These are phyloP conservation scores for Ceratothoa steindachneri DNA, from an alignment of 2,888 invertebrate genomes.

Conservation along the genomic window DNA sequence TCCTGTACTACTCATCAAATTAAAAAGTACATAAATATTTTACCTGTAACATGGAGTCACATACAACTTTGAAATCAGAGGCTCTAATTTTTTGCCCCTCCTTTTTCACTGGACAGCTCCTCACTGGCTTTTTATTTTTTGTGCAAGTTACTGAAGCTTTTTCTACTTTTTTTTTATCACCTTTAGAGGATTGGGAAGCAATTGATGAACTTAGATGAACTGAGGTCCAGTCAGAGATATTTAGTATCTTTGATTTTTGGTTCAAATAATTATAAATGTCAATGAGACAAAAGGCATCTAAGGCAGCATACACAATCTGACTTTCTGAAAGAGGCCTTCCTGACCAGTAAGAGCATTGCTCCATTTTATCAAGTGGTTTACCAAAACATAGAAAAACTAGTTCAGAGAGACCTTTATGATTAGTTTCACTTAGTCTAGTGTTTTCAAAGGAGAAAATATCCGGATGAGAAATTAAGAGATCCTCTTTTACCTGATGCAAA, in stretches of 20 bases:
- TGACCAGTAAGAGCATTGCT: slow-evolving; percentile 89
- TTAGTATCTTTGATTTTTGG: slow-evolving; percentile 10
- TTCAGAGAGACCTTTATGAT: slow-evolving; percentile 62
- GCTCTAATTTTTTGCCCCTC: slow-evolving; percentile 9
- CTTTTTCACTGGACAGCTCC: not conserved
- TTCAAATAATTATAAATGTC: slow-evolving; percentile 62
- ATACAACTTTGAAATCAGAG: slow-evolving; percentile 21
- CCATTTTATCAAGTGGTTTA: slow-evolving; percentile 72
- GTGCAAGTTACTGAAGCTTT: no score
- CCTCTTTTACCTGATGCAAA: slow-evolving; percentile 27
- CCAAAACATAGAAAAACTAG: slow-evolving; percentile 73
- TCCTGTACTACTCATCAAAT: no score
- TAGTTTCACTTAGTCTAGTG: not conserved
- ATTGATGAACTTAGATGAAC: not conserved
- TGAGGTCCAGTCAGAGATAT: slow-evolving; percentile 23
- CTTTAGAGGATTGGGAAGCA: not conserved
- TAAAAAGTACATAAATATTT: no score
- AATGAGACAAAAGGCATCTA: slow-evolving; percentile 82
- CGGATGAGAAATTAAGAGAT: slow-evolving; percentile 14
- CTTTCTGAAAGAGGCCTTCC: slow-evolving; percentile 70
- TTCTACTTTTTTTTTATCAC: not conserved
- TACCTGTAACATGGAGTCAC: slow-evolving; percentile 42
- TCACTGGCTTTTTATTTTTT: slow-evolving; percentile 8
- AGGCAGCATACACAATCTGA: slow-evolving; percentile 62
- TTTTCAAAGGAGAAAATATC: slow-evolving; percentile 22